These are phyloP conservation scores for Ectemnius continuus DNA, from an alignment of 2,888 invertebrate genomes.

Conservation along the genomic window DNA sequence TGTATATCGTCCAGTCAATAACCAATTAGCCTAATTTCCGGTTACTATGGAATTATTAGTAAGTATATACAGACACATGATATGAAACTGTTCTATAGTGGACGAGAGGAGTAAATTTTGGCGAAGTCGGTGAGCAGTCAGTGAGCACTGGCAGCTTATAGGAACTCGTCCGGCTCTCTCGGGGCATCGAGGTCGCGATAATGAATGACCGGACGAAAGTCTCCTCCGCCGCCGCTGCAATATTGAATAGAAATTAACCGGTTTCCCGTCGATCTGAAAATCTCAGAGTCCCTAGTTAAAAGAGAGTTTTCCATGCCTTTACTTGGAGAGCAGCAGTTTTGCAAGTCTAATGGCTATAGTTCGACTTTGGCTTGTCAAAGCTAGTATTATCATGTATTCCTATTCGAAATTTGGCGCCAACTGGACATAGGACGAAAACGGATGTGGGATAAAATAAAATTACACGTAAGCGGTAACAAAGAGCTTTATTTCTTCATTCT, in stretches of 20 bases:
- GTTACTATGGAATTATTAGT: conserved; percentile 11
- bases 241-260: conserved; percentile 44
- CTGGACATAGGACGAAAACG: conserved; percentile 63
- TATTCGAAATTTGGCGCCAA: conserved; percentile 53
- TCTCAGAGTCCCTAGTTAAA: too few species aligned
- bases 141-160: conserved; percentile 67
- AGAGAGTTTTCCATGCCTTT: too few species aligned
- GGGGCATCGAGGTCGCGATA: conserved; percentile 96
- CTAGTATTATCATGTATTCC: too few species aligned
- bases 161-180: conserved; percentile 92
- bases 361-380: too few species aligned
- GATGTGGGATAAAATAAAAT: conserved; percentile 69
- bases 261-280: background rate
- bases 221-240: conserved; percentile 86
- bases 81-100: conserved; percentile 17
- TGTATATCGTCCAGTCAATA: too few species aligned
- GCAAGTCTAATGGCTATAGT: too few species aligned
- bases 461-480: conserved; percentile 64
- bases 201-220: conserved; percentile 93
- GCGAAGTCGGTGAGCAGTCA: background rate
- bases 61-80: conserved; percentile 25
- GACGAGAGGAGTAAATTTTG: conserved; percentile 11
- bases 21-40: too few species aligned
- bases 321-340: too few species aligned
- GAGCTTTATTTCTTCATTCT: conserved; percentile 67